Conservation (phyloP, 2,797 vertebrate species). For the Spea hammondii region DNA sequence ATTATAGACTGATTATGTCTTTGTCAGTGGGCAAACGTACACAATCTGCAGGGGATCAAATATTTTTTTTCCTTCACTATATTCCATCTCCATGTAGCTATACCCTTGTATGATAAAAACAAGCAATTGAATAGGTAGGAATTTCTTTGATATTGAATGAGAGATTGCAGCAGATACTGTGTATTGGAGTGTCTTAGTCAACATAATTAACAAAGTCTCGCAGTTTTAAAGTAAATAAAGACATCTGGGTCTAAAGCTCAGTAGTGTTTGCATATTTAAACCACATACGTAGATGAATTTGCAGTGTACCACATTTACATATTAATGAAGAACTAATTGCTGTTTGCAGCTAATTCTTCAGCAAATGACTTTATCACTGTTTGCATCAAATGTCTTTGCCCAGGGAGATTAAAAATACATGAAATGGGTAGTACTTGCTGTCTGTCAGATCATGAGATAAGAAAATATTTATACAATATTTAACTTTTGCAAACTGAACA, state of each 20-base stretch:
- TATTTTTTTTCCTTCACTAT: too few relatives aligned
- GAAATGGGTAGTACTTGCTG: slow-evolving; percentile 25
- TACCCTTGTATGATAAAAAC: not conserved
- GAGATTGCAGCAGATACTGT: slow-evolving; percentile 55
- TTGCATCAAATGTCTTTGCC: slow-evolving; percentile 65
- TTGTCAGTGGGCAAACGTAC: too few relatives aligned
- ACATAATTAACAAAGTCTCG: slow-evolving; percentile 70
- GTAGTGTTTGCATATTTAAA: slow-evolving; percentile 68
- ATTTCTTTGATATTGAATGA: slow-evolving; percentile 56
- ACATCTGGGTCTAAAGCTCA: slow-evolving; percentile 66
- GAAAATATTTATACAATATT: too few relatives aligned
- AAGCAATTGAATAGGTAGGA: not conserved
- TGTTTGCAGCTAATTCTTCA: slow-evolving; percentile 69
- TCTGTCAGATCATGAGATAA: too few relatives aligned
- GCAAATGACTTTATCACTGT: slow-evolving; percentile 69
- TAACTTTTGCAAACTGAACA: too few relatives aligned
- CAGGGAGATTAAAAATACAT: slow-evolving; percentile 59
- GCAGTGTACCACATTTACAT: slow-evolving; percentile 69
- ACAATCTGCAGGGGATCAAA: too few relatives aligned
- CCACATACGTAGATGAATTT: slow-evolving; percentile 66
- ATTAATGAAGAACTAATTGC: slow-evolving; percentile 74
- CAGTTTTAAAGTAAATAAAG: slow-evolving; percentile 73
- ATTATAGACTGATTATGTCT: too few relatives aligned
- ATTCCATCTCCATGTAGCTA: too few relatives aligned
- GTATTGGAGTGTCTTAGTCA: slow-evolving; percentile 69